phyloP scores from a whole-genome alignment of 2,888 invertebrate species.

The Alentia gelatinosa region DNA sequence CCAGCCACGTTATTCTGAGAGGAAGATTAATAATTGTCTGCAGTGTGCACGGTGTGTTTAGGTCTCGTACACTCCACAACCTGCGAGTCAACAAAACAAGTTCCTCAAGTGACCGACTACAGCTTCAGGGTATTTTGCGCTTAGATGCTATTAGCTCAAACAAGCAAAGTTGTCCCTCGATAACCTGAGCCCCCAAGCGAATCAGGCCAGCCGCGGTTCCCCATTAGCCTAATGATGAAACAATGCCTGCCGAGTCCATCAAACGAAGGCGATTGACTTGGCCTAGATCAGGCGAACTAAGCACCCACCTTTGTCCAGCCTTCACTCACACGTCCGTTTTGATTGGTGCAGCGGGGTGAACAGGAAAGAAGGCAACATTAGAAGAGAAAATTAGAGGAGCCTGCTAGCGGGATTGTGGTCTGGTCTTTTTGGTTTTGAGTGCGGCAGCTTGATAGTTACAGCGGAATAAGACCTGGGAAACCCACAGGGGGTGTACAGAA shows the following conservation, averaged over 20 bases:
- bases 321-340: background rate
- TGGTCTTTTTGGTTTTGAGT: no score
- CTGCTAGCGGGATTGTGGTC: no score
- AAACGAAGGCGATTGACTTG: conserved; percentile 39
- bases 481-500: background rate
- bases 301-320: conserved; percentile 18
- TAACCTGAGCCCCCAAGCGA: conserved; percentile 16
- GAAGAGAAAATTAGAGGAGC: no score
- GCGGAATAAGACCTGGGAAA: no score
- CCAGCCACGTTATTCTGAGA: background rate
- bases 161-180: background rate
- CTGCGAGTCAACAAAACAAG: background rate
- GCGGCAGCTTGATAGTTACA: no score
- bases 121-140: background rate
- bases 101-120: background rate
- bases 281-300: conserved; percentile 14
- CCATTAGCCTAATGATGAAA: conserved; percentile 39
- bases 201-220: background rate
- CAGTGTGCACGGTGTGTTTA: background rate
- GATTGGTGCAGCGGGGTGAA: background rate
- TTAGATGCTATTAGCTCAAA: conserved; percentile 22
- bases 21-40: background rate
- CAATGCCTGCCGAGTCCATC: background rate
- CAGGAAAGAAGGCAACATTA: background rate
- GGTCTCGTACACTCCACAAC: background rate